Percentiles rank a stretch among this genome's conserved stretches.
These are phyloP conservation scores for Argyra leucocephala DNA, from an alignment of 2,888 invertebrate species.

Conservation along the genomic window DNA sequence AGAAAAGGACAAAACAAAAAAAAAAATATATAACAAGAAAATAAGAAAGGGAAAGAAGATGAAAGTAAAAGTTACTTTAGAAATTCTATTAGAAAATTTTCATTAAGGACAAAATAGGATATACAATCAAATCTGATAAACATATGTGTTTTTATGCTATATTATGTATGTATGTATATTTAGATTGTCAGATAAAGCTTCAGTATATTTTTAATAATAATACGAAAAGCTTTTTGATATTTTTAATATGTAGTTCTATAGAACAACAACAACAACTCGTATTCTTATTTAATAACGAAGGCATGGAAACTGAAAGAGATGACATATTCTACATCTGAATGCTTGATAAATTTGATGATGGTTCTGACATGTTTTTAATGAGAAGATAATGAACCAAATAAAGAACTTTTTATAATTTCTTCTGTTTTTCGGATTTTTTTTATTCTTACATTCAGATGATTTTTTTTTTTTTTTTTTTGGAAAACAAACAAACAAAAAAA, in stretches of 20 bases:
- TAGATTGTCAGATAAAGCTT: too few relatives aligned
- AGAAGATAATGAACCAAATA: conserved; percentile 4
- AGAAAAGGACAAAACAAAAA: too few relatives aligned
- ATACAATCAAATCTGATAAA: too few relatives aligned
- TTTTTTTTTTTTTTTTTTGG: too few relatives aligned
- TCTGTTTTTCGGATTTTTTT: neutral
- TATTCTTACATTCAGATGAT: neutral
- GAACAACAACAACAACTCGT: too few relatives aligned
- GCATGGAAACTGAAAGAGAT: neutral
- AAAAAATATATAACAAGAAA: neutral
- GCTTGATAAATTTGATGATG: conserved; percentile 6
- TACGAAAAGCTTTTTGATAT: too few relatives aligned
- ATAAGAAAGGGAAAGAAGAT: neutral
- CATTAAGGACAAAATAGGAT: neutral
- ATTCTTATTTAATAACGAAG: neutral
- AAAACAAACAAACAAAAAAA: neutral
- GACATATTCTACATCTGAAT: neutral
- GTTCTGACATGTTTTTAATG: conserved; percentile 3
- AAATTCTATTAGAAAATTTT: neutral
- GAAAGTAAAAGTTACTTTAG: neutral
- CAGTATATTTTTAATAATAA: too few relatives aligned
- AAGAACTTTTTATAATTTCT: neutral
- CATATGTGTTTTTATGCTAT: too few relatives aligned
- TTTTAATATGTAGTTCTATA: too few relatives aligned
- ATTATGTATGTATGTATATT: too few relatives aligned